Evolutionary conservation across 2,797 vertebrate species (phyloP).

Genomic region (Spondyliosoma cantharus): DNA sequence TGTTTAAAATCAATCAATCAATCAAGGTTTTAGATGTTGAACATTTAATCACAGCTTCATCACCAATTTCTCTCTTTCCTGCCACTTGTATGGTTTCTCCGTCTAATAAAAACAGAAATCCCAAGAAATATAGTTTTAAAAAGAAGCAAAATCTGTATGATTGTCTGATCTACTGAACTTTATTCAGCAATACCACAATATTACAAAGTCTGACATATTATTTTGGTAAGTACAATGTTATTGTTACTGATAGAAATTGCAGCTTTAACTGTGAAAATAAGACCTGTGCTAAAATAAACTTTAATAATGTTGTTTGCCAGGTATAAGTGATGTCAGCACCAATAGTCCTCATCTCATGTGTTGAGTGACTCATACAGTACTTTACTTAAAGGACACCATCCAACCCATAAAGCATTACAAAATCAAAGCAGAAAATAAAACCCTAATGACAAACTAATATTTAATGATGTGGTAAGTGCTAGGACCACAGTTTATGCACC

Average conservation of each 20-base stretch:
- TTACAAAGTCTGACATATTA: not conserved
- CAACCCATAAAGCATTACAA: conserved; percentile 56
- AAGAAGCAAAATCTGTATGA: not conserved
- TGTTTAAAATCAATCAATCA: conserved; percentile 14
- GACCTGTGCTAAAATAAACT: not conserved
- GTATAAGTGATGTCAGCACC: conserved; percentile 52
- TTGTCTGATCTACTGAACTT: not conserved
- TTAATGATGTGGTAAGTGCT: conserved; percentile 73
- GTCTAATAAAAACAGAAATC: not conserved
- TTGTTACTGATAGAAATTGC: not conserved
- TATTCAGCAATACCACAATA: not conserved
- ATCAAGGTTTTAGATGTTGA: conserved; percentile 4
- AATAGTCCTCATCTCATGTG: conserved; percentile 17
- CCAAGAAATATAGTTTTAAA: not conserved
- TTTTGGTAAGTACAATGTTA: not conserved
- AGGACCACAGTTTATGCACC: conserved; percentile 60
- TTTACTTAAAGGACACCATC: conserved; percentile 49
- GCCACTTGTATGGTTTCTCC: too few relatives aligned
- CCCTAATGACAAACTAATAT: conserved; percentile 64
- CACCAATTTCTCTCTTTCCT: not conserved
- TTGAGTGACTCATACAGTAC: conserved; percentile 41
- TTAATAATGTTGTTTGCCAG: conserved; percentile 4
- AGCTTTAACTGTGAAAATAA: conserved; percentile 1
- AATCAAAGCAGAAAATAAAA: conserved; percentile 67
- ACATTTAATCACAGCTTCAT: not conserved